A percentile compares a stretch with the other conserved stretches of the same genome.
phyloP scores from a whole-genome alignment of 2,797 vertebrate species.

The Macropodus opercularis region DNA sequence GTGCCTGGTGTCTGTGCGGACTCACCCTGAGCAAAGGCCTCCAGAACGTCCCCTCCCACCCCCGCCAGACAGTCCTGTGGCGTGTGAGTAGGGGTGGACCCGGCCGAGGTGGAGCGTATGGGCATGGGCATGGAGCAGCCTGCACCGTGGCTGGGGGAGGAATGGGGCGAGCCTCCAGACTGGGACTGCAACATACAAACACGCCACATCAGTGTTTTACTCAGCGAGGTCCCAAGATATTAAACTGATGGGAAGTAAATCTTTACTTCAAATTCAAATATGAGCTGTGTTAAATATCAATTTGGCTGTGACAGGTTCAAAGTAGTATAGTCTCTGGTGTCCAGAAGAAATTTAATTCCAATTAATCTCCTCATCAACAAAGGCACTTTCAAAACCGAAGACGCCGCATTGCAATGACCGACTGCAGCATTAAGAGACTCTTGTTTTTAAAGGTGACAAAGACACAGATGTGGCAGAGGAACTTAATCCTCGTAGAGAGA shows the following conservation, averaged over 20 bases:
- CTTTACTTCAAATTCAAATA: too few species aligned
- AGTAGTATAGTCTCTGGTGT: too few species aligned
- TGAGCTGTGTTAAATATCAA: too few species aligned
- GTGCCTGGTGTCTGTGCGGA: constrained; percentile 1
- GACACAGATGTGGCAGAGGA: constrained; percentile 62
- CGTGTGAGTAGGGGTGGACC: constrained; percentile 93
- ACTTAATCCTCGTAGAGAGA: constrained; percentile 49
- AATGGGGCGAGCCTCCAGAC: constrained; percentile 89
- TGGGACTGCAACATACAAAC: constrained; percentile 82
- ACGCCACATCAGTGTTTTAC: too few species aligned
- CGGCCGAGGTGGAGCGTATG: constrained; percentile 90
- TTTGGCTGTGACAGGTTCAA: too few species aligned
- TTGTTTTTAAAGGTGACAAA: constrained; percentile 42
- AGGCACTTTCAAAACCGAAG: constrained; percentile 12
- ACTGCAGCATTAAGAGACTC: constrained; percentile 34
- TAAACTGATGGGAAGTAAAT: background rate
- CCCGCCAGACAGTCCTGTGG: constrained; percentile 89
- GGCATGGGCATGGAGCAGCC: constrained; percentile 92
- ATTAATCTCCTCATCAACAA: constrained; percentile 28
- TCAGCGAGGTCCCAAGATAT: background rate
- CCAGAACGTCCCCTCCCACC: constrained; percentile 89
- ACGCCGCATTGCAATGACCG: constrained; percentile 24
- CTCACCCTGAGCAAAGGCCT: constrained; percentile 93
- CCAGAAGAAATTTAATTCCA: background rate
- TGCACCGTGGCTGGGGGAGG: constrained; percentile 91